Percentiles rank a stretch among this genome's conserved stretches.
phyloP scores from a whole-genome alignment of 2,113 vertebrate genomes.

The Lamprotornis superbus region DNA sequence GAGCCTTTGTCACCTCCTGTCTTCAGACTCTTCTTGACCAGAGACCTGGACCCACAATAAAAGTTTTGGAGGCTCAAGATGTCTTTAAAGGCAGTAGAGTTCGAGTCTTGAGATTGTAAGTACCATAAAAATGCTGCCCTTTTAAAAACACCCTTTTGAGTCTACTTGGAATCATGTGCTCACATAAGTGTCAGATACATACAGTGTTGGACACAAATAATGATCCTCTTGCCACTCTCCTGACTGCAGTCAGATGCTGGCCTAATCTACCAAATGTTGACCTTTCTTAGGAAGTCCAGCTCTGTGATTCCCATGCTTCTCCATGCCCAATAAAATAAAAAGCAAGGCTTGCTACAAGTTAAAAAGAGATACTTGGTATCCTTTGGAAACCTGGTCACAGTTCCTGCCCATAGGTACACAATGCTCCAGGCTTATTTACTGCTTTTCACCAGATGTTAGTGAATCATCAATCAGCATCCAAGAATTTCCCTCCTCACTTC shows the following conservation, averaged over 20 bases:
- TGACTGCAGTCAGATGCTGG: neutral
- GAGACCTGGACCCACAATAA: neutral
- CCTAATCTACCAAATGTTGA: neutral
- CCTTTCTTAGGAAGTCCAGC: neutral
- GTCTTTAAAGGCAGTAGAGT: neutral
- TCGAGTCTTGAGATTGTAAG: neutral
- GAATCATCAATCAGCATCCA: neutral
- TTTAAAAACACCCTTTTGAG: neutral
- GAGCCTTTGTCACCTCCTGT: neutral
- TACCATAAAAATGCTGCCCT: neutral
- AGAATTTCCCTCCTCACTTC: neutral
- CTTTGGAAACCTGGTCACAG: neutral
- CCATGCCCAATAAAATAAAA: neutral
- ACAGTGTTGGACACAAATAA: neutral
- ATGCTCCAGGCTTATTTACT: neutral
- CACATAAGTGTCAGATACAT: fast-evolving
- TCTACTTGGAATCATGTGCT: neutral
- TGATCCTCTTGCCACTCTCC: neutral
- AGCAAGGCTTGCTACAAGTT: neutral
- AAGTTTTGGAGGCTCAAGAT: neutral
- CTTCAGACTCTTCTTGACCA: neutral
- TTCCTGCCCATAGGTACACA: neutral
- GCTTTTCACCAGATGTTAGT: neutral
- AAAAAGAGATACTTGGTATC: neutral
- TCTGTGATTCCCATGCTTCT: neutral